Conservation (phyloP, 2,888 invertebrate genomes). For the Diaphora mendica region DNA sequence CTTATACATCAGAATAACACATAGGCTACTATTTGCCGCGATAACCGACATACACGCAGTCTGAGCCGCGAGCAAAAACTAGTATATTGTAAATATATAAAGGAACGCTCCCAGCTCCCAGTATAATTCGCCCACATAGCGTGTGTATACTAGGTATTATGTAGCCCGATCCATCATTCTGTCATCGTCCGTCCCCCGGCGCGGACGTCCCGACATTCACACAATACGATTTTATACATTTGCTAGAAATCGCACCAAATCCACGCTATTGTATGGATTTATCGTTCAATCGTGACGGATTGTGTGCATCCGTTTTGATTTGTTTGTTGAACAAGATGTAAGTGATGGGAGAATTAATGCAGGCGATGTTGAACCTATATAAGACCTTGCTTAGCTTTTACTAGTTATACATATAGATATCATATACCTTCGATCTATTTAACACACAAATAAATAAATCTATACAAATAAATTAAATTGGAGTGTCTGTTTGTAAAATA, state of each 20-base stretch:
- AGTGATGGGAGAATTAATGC: background rate
- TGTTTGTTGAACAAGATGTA: conserved; percentile 4
- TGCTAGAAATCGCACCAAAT: conserved; percentile 45
- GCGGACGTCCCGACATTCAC: conserved; percentile 48
- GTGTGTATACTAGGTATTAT: conserved; percentile 20
- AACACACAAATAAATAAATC: background rate
- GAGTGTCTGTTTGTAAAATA: no score
- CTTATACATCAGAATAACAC: no score
- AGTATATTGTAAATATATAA: no score
- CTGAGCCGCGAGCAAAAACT: no score
- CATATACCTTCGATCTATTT: background rate
- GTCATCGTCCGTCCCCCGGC: conserved; percentile 63
- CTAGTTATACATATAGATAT: background rate
- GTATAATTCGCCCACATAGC: conserved; percentile 14
- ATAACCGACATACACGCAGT: no score
- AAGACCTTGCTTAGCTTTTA: background rate
- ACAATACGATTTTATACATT: conserved; percentile 46
- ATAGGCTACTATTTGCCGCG: no score
- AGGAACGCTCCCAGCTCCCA: conserved; percentile 1
- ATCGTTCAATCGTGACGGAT: conserved; percentile 54
- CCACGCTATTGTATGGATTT: conserved; percentile 53
- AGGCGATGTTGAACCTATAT: background rate
- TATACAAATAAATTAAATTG: no score
- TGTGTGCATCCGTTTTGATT: conserved; percentile 38
- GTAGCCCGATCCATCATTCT: conserved; percentile 67